Conservation (phyloP, 2,113 vertebrate genomes). For the Hypocryptadius cinnamomeus region DNA sequence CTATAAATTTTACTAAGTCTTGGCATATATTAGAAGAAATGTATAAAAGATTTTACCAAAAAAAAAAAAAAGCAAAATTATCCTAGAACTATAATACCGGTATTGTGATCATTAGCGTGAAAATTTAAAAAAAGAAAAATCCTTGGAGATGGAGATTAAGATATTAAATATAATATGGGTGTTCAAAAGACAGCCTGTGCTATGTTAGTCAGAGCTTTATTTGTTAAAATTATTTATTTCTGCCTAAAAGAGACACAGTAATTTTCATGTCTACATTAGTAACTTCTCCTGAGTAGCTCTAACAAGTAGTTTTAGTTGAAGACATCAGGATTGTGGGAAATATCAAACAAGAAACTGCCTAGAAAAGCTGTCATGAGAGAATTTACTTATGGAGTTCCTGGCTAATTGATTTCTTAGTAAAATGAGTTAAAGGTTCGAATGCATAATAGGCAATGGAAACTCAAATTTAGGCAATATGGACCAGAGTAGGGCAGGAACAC, state of each 20-base stretch:
- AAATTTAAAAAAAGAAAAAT: background rate
- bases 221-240: background rate
- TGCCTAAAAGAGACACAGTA: background rate
- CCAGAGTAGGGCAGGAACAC: background rate
- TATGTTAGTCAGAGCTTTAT: background rate
- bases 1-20: background rate
- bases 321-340: background rate
- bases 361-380: background rate
- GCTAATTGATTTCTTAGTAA: background rate
- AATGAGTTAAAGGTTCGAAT: background rate
- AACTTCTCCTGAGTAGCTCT: background rate
- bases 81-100: background rate
- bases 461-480: background rate
- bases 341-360: background rate
- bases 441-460: background rate
- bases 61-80: background rate
- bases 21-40: background rate
- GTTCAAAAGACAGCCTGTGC: background rate
- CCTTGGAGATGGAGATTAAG: background rate
- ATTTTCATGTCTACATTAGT: background rate
- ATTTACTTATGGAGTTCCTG: background rate
- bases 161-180: background rate
- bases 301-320: background rate
- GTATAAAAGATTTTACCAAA: background rate
- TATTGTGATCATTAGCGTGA: background rate